Percentiles rank a stretch among this genome's conserved stretches.
Conservation (phyloP, 1,140 invertebrate species). For the Drosophila athabasca region DNA sequence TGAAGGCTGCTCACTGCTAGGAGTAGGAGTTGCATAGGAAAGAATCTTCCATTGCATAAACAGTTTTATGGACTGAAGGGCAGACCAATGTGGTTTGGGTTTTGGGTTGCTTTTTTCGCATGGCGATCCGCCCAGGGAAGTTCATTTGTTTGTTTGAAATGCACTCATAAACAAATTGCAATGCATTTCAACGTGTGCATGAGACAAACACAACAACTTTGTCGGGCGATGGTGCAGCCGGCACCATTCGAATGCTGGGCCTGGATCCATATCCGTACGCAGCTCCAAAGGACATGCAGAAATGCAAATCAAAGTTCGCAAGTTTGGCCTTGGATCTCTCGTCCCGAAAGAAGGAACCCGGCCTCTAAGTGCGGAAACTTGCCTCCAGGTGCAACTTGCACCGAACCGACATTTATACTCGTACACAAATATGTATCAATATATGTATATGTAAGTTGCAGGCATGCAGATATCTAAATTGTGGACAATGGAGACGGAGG, state of each 20-base stretch:
- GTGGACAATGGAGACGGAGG: conserved; percentile 6
- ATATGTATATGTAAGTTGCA: conserved; percentile 29
- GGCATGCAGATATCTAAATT: conserved; percentile 48
- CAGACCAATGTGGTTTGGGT: neutral
- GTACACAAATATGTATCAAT: conserved; percentile 7
- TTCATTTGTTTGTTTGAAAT: conserved; percentile 20
- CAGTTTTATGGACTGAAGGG: neutral
- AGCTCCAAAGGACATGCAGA: conserved; percentile 9
- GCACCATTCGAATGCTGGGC: neutral
- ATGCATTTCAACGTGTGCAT: conserved; percentile 14
- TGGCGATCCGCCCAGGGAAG: neutral
- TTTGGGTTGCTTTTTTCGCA: conserved; percentile 5
- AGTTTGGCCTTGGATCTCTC: conserved; percentile 12
- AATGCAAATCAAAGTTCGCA: conserved; percentile 52
- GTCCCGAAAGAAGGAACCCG: neutral
- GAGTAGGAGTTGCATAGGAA: too few relatives aligned
- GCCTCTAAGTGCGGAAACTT: conserved; percentile 24
- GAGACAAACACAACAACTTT: conserved; percentile 16
- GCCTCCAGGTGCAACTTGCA: conserved; percentile 3
- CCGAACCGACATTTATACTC: conserved; percentile 22
- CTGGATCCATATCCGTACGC: neutral
- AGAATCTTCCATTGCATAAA: too few relatives aligned
- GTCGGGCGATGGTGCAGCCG: conserved; percentile 1
- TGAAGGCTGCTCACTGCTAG: too few relatives aligned
- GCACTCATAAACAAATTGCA: conserved; percentile 27